phyloP scores from a whole-genome alignment of 2,888 invertebrate genomes.

The Petrolisthes cinctipes region DNA sequence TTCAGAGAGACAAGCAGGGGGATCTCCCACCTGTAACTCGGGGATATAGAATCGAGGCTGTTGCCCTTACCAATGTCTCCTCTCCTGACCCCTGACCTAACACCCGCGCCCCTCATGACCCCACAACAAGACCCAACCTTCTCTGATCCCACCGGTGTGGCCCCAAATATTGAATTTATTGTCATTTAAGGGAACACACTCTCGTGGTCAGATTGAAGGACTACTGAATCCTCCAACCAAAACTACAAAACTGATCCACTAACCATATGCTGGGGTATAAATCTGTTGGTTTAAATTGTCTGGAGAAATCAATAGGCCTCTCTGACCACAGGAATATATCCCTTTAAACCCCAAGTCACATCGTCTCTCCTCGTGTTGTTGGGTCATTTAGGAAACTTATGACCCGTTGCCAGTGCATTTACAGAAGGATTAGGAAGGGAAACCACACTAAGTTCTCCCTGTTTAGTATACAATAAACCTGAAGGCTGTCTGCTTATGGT shows the following conservation, averaged over 20 bases:
- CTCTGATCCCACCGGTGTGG: background rate
- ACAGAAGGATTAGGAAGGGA: background rate
- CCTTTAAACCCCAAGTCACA: background rate
- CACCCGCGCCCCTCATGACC: background rate
- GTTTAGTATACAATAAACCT: background rate
- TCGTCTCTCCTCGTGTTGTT: background rate
- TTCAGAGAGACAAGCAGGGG: too few species aligned
- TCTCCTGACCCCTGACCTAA: background rate
- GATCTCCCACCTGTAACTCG: too few species aligned
- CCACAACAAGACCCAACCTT: background rate
- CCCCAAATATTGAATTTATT: background rate
- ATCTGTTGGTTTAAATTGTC: too few species aligned
- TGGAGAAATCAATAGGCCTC: too few species aligned
- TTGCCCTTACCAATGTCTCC: background rate
- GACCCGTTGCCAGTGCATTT: background rate
- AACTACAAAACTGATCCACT: too few species aligned
- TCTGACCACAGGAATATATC: too few species aligned
- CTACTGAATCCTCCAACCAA: too few species aligned
- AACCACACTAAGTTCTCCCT: background rate
- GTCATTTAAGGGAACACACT: background rate
- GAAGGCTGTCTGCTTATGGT: too few species aligned
- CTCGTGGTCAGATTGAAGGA: too few species aligned
- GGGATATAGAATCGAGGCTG: background rate
- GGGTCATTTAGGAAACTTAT: background rate
- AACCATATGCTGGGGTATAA: too few species aligned